Percentiles rank a stretch among this genome's conserved stretches.
Evolutionary conservation across 1,140 invertebrate species (phyloP).

Genomic region (Lordiphosa mommai): DNA sequence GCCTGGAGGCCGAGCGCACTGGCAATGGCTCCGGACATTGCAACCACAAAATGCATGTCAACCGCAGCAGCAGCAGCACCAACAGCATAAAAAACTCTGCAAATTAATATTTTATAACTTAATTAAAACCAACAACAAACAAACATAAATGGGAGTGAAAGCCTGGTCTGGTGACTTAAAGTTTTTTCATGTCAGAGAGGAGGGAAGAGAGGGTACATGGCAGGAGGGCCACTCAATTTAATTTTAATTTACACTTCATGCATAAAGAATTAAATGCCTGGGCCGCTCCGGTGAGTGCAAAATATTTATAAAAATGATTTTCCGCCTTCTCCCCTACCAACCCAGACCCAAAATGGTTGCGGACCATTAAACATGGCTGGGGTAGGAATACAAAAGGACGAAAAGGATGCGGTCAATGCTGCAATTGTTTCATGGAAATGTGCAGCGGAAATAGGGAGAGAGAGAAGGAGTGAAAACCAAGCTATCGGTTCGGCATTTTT

Average conservation of each 20-base stretch:
- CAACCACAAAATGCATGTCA: constrained; percentile 47
- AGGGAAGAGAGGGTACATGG: too few species aligned
- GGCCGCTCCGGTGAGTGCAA: constrained; percentile 11
- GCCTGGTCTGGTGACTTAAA: too few species aligned
- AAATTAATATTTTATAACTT: constrained; percentile 59
- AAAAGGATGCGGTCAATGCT: too few species aligned
- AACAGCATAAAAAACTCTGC: constrained; percentile 12
- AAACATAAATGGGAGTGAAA: too few species aligned
- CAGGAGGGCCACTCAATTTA: constrained; percentile 29
- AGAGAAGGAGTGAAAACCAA: too few species aligned
- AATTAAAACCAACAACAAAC: constrained; percentile 37
- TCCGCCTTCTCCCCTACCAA: neutral
- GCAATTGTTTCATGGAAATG: too few species aligned
- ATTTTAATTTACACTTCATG: constrained; percentile 50
- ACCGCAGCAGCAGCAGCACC: constrained; percentile 19
- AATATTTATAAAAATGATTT: constrained; percentile 40
- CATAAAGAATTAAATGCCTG: constrained; percentile 46
- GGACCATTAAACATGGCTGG: constrained; percentile 27
- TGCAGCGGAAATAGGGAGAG: too few species aligned
- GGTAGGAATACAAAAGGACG: too few species aligned
- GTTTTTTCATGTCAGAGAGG: too few species aligned
- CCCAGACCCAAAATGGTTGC: too few species aligned
- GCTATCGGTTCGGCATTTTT: too few species aligned
- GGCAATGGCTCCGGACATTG: constrained; percentile 5
- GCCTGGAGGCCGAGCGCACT: neutral